Conservation (phyloP, 2,888 invertebrate genomes). For the Stratiomys singularior region DNA sequence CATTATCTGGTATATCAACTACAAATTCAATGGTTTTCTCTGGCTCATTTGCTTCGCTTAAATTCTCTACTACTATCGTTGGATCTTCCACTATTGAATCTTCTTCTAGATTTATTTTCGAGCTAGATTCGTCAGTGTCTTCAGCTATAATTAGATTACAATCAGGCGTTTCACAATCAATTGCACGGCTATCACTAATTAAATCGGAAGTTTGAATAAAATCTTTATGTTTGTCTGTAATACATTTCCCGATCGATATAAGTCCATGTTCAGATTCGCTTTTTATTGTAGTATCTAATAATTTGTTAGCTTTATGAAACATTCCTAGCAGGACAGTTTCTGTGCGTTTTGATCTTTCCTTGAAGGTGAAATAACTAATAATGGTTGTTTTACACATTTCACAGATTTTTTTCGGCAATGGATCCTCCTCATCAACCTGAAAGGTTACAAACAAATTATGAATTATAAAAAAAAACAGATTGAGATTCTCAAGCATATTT, state of each 20-base stretch:
- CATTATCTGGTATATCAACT: not conserved
- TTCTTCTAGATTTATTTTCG: no score
- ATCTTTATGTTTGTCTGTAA: no score
- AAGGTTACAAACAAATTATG: not conserved
- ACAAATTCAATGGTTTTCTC: not conserved
- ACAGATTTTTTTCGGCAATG: conserved; percentile 51
- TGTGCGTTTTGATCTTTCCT: conserved; percentile 49
- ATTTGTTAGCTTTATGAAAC: not conserved
- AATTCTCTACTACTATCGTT: not conserved
- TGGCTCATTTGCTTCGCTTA: not conserved
- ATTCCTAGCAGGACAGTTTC: conserved; percentile 40
- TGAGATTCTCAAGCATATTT: no score
- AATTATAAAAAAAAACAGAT: no score
- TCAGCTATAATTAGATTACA: no score
- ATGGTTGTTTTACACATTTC: conserved; percentile 49
- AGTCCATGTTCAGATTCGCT: not conserved
- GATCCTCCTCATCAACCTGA: conserved; percentile 43
- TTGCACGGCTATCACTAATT: no score
- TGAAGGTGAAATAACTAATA: conserved; percentile 49
- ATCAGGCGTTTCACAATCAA: no score
- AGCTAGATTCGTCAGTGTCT: no score
- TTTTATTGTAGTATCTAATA: not conserved
- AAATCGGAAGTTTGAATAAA: no score
- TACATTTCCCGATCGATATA: not conserved
- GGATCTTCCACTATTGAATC: not conserved